These are phyloP conservation scores for Kuschelorhynchus macadamiae DNA, from an alignment of 2,888 invertebrate genomes.

Conservation along the genomic window DNA sequence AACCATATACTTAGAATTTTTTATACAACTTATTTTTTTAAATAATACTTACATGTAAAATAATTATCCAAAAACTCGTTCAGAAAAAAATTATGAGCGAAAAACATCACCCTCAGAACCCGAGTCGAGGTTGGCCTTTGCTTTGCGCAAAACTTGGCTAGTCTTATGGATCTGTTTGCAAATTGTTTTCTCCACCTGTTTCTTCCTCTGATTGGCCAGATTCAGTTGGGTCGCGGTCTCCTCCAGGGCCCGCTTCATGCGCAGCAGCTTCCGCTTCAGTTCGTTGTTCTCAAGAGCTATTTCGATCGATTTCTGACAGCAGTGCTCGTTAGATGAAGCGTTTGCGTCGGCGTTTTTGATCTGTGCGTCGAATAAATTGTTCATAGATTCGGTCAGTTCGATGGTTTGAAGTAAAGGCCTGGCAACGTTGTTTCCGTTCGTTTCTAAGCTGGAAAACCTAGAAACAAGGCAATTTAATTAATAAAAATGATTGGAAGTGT, in stretches of 20 bases:
- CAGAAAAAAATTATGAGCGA: no score
- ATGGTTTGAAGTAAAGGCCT: constrained; percentile 68
- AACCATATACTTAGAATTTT: no score
- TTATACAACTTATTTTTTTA: no score
- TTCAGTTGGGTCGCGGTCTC: constrained; percentile 83
- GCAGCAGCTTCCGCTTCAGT: constrained; percentile 78
- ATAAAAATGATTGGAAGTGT: no score
- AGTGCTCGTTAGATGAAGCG: constrained; percentile 62
- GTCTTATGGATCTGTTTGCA: constrained; percentile 86
- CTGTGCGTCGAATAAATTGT: constrained; percentile 63
- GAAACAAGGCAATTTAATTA: neutral
- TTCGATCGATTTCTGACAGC: constrained; percentile 61
- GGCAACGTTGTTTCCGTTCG: constrained; percentile 69
- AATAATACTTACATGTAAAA: no score
- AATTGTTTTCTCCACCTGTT: constrained; percentile 87
- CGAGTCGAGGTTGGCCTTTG: constrained; percentile 80
- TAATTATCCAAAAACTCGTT: no score
- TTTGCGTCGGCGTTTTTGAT: constrained; percentile 52
- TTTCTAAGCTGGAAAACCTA: constrained; percentile 75
- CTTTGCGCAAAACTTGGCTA: constrained; percentile 81
- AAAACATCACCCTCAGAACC: constrained; percentile 66
- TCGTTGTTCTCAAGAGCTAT: constrained; percentile 76
- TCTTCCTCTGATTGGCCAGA: constrained; percentile 84
- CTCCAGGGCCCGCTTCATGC: constrained; percentile 82
- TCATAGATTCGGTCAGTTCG: constrained; percentile 68